These are phyloP conservation scores for Galaxea fascicularis DNA, from an alignment of 92 coral and sea anemone species.

Conservation along the genomic window DNA sequence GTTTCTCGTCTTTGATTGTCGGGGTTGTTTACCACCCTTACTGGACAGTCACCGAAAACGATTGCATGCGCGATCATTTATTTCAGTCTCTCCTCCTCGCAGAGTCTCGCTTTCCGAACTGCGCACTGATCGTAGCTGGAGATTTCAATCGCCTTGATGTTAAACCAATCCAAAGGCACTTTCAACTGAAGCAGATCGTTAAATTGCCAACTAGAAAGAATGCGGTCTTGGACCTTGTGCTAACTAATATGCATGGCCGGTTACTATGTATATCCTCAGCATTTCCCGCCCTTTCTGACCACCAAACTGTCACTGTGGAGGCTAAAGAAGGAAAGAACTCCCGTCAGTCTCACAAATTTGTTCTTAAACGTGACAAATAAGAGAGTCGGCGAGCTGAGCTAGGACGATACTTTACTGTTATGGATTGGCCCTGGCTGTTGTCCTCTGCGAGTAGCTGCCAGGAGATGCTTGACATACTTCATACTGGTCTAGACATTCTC, in stretches of 20 bases:
- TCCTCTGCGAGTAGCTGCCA: constrained; percentile 45
- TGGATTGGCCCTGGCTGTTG: constrained; percentile 54
- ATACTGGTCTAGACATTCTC: constrained; percentile 47
- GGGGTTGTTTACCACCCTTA: constrained; percentile 59
- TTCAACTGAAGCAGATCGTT: constrained; percentile 66
- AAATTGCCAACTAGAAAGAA: constrained; percentile 58
- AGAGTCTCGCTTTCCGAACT: constrained; percentile 56
- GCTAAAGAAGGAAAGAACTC: constrained; percentile 45
- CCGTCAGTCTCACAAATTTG: constrained; percentile 40
- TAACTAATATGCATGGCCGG: constrained; percentile 55
- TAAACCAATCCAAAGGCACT: constrained; percentile 46
- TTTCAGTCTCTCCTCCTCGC: constrained; percentile 50
- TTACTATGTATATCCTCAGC: constrained; percentile 45
- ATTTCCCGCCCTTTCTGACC: constrained; percentile 58
- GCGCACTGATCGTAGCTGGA: constrained; percentile 60
- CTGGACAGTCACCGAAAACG: constrained; percentile 39
- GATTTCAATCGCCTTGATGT: constrained; percentile 53
- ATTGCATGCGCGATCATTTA: constrained; percentile 45
- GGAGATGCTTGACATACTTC: constrained; percentile 43
- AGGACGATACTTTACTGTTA: constrained; percentile 38
- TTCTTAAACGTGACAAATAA: constrained; percentile 42
- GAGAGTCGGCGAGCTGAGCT: constrained; percentile 59
- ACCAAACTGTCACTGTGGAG: constrained; percentile 47
- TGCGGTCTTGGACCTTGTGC: constrained; percentile 48
- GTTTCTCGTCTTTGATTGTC: constrained; percentile 50